phyloP scores from a whole-genome alignment of 1,140 invertebrate species.

The Homarus americanus region DNA sequence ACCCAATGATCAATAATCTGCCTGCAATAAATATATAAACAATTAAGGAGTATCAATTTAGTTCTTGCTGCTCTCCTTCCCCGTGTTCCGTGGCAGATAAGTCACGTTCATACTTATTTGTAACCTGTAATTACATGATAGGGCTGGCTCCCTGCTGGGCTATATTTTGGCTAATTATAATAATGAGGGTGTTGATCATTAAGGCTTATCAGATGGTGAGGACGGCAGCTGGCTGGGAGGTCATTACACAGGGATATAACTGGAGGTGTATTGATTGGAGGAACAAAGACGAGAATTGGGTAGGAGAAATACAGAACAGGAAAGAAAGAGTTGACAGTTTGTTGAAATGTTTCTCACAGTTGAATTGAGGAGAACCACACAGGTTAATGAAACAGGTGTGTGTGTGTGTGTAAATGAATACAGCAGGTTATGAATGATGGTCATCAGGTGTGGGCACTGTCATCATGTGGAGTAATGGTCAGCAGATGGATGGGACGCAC shows the following conservation, averaged over 20 bases:
- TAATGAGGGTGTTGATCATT: not conserved
- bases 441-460: too few relatives aligned
- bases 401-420: too few relatives aligned
- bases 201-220: not conserved
- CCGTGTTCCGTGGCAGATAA: not conserved
- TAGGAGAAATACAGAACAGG: not conserved
- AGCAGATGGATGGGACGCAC: too few relatives aligned
- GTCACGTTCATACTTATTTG: not conserved
- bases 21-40: conserved; percentile 15
- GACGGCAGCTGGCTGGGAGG: not conserved
- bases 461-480: too few relatives aligned
- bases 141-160: not conserved
- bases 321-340: not conserved
- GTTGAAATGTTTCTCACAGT: not conserved
- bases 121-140: not conserved
- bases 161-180: not conserved
- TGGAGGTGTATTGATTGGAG: not conserved
- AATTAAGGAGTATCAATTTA: not conserved
- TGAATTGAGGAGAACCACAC: not conserved
- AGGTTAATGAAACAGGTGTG: not conserved
- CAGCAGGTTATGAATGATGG: too few relatives aligned
- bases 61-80: not conserved
- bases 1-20: too few relatives aligned
- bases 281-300: not conserved
- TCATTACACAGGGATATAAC: not conserved